These are phyloP conservation scores for Sebastes umbrosus DNA, from an alignment of 2,797 vertebrate species.

Conservation along the genomic window DNA sequence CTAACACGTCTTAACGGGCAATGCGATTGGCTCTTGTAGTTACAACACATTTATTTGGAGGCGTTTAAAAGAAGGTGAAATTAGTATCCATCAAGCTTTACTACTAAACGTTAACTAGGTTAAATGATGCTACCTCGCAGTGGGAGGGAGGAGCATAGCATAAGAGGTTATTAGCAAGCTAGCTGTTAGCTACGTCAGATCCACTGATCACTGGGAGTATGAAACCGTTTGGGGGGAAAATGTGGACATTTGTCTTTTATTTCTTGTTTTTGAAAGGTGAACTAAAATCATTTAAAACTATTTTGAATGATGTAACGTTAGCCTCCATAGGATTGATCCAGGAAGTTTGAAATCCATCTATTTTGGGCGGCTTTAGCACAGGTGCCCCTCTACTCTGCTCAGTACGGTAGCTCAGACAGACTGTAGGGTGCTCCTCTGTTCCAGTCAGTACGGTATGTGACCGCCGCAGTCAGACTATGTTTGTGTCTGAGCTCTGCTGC, in stretches of 20 bases:
- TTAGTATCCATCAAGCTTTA: neutral
- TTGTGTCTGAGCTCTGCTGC: conserved; percentile 2
- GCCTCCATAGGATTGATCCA: neutral
- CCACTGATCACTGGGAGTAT: neutral
- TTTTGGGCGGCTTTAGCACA: neutral
- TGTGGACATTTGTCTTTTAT: neutral
- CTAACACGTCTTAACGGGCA: neutral
- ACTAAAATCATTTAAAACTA: neutral
- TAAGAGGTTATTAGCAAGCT: neutral
- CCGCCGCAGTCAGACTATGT: conserved; percentile 68
- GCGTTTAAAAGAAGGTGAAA: neutral
- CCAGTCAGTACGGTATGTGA: conserved; percentile 26
- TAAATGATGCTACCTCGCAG: neutral
- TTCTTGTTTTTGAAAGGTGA: neutral
- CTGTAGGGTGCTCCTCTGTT: neutral
- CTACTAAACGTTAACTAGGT: too few species aligned
- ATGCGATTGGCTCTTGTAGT: neutral
- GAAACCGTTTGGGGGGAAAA: neutral
- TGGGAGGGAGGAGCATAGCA: neutral
- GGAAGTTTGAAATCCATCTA: neutral
- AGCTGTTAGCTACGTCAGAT: neutral
- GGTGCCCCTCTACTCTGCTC: neutral
- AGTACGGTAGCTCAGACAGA: conserved; percentile 16
- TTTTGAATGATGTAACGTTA: neutral
- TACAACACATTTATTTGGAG: neutral